These are phyloP conservation scores for human (Homo sapiens) DNA, from an alignment of 2,113 vertebrate species.

Conservation along the genomic window GRCh38 chr1:117418501-117419000, in stretches of 20 bases:
- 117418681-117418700: not conserved
- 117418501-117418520: not conserved
- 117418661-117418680: not conserved
- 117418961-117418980: not conserved
- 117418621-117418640: not conserved
- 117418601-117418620: not conserved
- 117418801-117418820: slow-evolving; percentile 1
- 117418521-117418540: not conserved
- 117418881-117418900: not conserved
- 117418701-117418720: not conserved
- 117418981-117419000: not conserved
- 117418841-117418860: not conserved
- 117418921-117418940: not conserved
- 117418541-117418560: slow-evolving; percentile 10
- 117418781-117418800: not conserved
- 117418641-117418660: not conserved
- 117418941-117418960: not conserved
- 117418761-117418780: not conserved
- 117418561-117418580: not conserved
- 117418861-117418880: not conserved
- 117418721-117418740: not conserved
- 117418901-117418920: slow-evolving; percentile 1
- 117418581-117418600: not conserved
- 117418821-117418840: not conserved
- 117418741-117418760: not conserved